A percentile compares a stretch with the other conserved stretches of the same genome.
Evolutionary conservation across 2,113 vertebrate species (phyloP).

Genomic region (Ctenomys sociabilis): DNA sequence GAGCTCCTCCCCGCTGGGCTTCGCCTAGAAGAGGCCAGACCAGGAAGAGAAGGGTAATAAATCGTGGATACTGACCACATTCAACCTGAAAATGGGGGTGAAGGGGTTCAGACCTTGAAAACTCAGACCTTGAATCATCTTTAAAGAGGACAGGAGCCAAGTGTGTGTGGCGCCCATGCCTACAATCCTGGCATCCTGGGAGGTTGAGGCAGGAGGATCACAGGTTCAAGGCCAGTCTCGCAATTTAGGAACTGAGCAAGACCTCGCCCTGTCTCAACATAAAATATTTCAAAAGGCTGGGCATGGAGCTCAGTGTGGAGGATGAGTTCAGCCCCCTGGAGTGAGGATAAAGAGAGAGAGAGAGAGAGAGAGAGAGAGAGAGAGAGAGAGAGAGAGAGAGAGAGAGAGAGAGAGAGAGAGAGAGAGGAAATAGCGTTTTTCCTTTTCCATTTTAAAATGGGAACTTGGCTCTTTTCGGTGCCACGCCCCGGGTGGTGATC

Average conservation of each 20-base stretch:
- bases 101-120: not conserved
- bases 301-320: not conserved
- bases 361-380: not conserved
- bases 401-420: not conserved
- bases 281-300: not conserved
- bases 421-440: not conserved
- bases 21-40: not conserved
- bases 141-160: not conserved
- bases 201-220: not conserved
- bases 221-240: not conserved
- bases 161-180: not conserved
- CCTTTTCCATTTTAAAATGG: not conserved
- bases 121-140: not conserved
- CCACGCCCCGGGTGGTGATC: not conserved
- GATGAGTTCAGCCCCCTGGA: not conserved
- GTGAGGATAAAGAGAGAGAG: no score
- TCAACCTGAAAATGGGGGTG: not conserved
- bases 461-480: not conserved
- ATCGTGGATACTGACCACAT: not conserved
- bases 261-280: not conserved
- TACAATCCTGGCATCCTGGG: not conserved
- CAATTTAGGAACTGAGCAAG: not conserved
- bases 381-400: no score
- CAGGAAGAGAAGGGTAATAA: not conserved
- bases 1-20: rapidly evolving